Conservation (phyloP, 1,140 invertebrate genomes). For the Pristionchus pacificus region DNA sequence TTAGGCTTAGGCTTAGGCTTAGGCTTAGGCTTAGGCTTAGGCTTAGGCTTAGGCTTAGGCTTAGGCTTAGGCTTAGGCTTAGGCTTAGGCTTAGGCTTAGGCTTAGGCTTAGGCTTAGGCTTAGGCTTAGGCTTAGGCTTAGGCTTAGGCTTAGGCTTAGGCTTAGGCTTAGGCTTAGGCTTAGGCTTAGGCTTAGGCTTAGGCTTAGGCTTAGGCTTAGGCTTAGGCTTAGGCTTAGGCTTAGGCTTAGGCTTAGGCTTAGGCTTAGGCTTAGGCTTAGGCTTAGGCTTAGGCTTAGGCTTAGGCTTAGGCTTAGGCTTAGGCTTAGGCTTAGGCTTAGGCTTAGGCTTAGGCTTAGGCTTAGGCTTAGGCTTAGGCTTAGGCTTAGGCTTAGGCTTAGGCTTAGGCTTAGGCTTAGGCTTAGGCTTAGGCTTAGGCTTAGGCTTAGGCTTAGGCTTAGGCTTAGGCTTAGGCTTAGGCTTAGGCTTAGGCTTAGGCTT, state of each 20-base stretch:
- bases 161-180: slow-evolving; percentile 8
- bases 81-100: slow-evolving; percentile 6
- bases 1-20: slow-evolving; percentile 16
- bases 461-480: slow-evolving; percentile 28
- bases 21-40: slow-evolving; percentile 12
- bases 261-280: slow-evolving; percentile 26
- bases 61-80: slow-evolving; percentile 6
- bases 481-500: slow-evolving; percentile 20
- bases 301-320: slow-evolving; percentile 25
- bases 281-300: slow-evolving; percentile 28
- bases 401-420: slow-evolving; percentile 25
- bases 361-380: slow-evolving; percentile 25
- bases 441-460: slow-evolving; percentile 18
- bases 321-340: slow-evolving; percentile 12
- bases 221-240: slow-evolving; percentile 11
- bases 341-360: slow-evolving; percentile 27
- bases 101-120: slow-evolving; percentile 8
- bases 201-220: slow-evolving; percentile 6
- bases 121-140: slow-evolving; percentile 6
- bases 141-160: slow-evolving; percentile 6
- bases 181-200: slow-evolving; percentile 6
- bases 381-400: slow-evolving; percentile 19
- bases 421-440: slow-evolving; percentile 29
- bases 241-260: slow-evolving; percentile 21
- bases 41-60: slow-evolving; percentile 13